Conservation (phyloP, 2,888 invertebrate species). For the Hydrotaea diabolus region DNA sequence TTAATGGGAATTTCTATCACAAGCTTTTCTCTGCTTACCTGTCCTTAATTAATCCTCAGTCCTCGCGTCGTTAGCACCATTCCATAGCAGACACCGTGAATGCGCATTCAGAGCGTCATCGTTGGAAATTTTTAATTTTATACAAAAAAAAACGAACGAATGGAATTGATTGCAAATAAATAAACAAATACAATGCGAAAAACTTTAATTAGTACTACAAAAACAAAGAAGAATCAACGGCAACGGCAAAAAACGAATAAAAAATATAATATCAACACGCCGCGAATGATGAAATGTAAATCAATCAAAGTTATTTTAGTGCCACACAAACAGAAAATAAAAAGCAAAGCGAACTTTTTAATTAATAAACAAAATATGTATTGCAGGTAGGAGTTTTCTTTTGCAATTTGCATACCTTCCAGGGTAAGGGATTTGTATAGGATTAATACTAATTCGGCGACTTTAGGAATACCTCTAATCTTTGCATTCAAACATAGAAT, state of each 20-base stretch:
- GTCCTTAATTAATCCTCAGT: too few species aligned
- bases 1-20: too few species aligned
- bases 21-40: too few species aligned
- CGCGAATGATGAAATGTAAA: neutral
- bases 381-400: neutral
- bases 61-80: too few species aligned
- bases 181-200: neutral
- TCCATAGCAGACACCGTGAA: too few species aligned
- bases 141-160: neutral
- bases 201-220: neutral
- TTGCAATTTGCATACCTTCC: neutral
- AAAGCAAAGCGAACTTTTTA: neutral
- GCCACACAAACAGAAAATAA: neutral
- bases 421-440: neutral
- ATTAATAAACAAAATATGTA: neutral
- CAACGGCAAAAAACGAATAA: neutral
- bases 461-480: too few species aligned
- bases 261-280: neutral
- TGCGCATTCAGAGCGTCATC: too few species aligned
- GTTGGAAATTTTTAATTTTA: too few species aligned
- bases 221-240: neutral
- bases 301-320: conserved; percentile 22
- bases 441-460: too few species aligned
- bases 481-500: too few species aligned
- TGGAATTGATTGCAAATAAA: neutral